phyloP scores from a whole-genome alignment of 2,888 invertebrate genomes.

The Tuta absoluta region DNA sequence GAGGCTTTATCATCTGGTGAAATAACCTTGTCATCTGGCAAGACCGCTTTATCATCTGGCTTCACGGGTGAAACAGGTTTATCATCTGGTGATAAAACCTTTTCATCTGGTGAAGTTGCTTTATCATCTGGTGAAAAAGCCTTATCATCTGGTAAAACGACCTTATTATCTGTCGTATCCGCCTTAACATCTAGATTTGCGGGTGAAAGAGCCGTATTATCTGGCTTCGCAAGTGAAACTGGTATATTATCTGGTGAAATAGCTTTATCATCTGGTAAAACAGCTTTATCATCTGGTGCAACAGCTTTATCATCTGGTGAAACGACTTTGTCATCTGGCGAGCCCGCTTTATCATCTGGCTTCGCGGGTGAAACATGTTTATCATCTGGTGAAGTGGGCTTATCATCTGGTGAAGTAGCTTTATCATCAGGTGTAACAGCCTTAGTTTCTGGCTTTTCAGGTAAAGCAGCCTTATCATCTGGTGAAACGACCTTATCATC shows the following conservation, averaged over 20 bases:
- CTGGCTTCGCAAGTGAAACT: too few relatives aligned
- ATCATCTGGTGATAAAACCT: slow-evolving; percentile 24
- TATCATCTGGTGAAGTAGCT: background rate
- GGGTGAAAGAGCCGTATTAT: background rate
- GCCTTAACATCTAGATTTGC: slow-evolving; percentile 24
- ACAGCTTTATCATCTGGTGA: too few relatives aligned
- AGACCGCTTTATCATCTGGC: background rate
- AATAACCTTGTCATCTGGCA: too few relatives aligned
- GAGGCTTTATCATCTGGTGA: too few relatives aligned
- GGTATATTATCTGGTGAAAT: too few relatives aligned
- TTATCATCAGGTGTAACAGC: background rate
- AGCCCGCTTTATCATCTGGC: slow-evolving; percentile 16
- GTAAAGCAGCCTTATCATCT: slow-evolving; percentile 15
- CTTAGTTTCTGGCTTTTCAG: background rate
- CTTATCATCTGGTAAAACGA: background rate
- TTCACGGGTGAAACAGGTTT: slow-evolving; percentile 1
- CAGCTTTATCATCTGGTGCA: too few relatives aligned
- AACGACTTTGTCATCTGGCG: too few relatives aligned
- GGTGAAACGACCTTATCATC: too few relatives aligned
- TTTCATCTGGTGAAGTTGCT: background rate
- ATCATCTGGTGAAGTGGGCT: background rate
- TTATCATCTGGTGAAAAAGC: background rate
- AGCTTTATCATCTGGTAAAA: too few relatives aligned
- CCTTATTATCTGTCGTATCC: slow-evolving; percentile 23
- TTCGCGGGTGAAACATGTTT: background rate